phyloP scores from a whole-genome alignment of 1,140 invertebrate genomes.

The Oscheius sp. region DNA sequence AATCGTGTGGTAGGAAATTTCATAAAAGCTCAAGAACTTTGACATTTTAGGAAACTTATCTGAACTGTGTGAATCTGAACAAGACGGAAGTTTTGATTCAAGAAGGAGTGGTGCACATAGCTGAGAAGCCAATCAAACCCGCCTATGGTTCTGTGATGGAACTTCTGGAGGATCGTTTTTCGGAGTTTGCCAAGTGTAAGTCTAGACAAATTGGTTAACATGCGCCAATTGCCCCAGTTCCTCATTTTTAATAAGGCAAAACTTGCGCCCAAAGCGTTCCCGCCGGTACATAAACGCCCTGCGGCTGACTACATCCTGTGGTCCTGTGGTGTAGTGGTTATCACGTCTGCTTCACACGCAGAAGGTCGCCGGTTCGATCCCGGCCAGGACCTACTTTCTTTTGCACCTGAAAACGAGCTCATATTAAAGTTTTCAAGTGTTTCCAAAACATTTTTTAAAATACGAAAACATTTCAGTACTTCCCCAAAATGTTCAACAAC shows the following conservation, averaged over 20 bases:
- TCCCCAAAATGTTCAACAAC: neutral
- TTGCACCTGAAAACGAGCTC: too few species aligned
- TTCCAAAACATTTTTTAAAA: neutral
- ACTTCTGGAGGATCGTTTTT: neutral
- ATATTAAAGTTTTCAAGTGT: too few species aligned
- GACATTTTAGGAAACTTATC: neutral
- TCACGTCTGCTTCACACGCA: constrained; percentile 57
- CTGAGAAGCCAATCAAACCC: neutral
- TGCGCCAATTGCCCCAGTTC: too few species aligned
- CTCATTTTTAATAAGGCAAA: too few species aligned
- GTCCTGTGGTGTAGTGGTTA: constrained; percentile 58
- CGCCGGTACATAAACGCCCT: too few species aligned
- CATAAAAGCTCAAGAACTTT: neutral
- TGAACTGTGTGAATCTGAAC: neutral
- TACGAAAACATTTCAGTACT: neutral
- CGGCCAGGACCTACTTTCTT: constrained; percentile 43
- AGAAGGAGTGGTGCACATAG: neutral
- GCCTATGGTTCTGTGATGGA: neutral
- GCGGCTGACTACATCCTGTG: too few species aligned
- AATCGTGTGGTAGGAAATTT: constrained; percentile 2
- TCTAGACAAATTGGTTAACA: too few species aligned
- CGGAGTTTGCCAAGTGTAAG: neutral
- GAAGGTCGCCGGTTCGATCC: constrained; percentile 56
- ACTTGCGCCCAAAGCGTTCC: too few species aligned
- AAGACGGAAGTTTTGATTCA: neutral